Base-by-base conservation (phyloP, 2,113 vertebrate species). In the Salvelinus sp. region DNA sequence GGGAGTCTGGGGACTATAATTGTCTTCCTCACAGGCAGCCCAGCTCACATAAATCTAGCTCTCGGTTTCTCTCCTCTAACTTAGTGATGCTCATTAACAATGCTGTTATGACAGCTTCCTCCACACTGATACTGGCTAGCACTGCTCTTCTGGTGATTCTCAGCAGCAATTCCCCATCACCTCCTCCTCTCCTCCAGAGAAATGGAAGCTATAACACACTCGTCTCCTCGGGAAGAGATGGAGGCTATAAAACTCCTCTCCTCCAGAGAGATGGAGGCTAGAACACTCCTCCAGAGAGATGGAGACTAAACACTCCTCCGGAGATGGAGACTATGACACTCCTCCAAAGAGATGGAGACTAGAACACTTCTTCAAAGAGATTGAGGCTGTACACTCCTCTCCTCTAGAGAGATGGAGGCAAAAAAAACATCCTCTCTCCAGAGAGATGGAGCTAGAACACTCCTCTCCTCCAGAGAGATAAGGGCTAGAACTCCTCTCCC, bases 21-120 rank as follows among this genome's bases (percentile, higher is more conserved):
- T 77, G 72, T 87, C 70, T 69, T 73, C 69, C 13, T n/a, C 69
- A 14, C 47, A 77, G 72, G 58, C 79, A 81, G 57, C 65, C 74
- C 65, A 27, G 12, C 27, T 3, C 63, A 78, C 69, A 50, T 83
- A 81, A 77, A 85, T 85, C 69, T 33, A 50, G 28, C 48, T 82
- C 78, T 33, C 66, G 68, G 30, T 30, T 64, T 58, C 76, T 74
- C 54, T 77, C 20, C 70, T 69, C 62, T 23, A 60, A 85, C 83
- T 69, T 78, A 76, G 72, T 79, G 76, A 83, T 88, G 82, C 77
- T 90, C 86, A 89, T 88, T 87, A 89, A 75, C 76, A 77, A 76
- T 38, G 83, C 71, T 88, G 80, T 86, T 88, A 87, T 90, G 87
- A 88, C 82, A 87, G 83, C 81, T 79, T 86, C 78, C 76, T 73